These are phyloP conservation scores for Phenganax stokvisi DNA, from an alignment of 92 coral and sea anemone species.

Conservation along the genomic window DNA sequence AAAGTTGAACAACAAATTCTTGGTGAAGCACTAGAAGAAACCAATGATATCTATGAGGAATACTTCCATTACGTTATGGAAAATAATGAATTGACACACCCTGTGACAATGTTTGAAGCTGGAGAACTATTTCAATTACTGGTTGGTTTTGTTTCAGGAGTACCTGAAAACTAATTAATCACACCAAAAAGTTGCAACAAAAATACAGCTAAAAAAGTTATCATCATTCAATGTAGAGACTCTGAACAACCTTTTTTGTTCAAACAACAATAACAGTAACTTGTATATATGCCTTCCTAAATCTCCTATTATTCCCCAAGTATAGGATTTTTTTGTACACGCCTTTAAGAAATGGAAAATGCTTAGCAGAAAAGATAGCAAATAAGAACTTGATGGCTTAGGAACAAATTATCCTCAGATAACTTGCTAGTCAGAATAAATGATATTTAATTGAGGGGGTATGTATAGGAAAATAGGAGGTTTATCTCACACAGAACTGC, in stretches of 20 bases:
- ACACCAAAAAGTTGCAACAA: not conserved
- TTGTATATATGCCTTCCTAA: not conserved
- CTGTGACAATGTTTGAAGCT: constrained; percentile 54
- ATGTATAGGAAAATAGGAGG: no score
- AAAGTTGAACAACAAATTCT: constrained; percentile 52
- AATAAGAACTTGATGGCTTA: no score
- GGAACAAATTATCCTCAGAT: no score
- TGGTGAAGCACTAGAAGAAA: not conserved
- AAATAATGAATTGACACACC: constrained; percentile 48
- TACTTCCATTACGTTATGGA: constrained; percentile 1
- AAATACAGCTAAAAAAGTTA: not conserved
- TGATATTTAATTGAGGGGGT: no score
- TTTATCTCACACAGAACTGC: not conserved
- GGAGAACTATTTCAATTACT: constrained; percentile 57
- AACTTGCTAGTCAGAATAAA: no score
- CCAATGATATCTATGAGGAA: no score
- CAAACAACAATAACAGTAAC: not conserved
- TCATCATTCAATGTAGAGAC: not conserved
- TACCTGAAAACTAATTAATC: constrained; percentile 18
- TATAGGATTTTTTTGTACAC: not conserved
- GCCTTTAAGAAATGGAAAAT: not conserved
- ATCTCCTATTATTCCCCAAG: not conserved
- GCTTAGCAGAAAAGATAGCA: not conserved
- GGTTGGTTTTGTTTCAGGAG: constrained; percentile 42
- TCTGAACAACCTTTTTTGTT: not conserved